Percentiles rank a stretch among this genome's conserved stretches.
These are phyloP conservation scores for Ascaphus truei DNA, from an alignment of 2,113 vertebrate genomes.

Conservation along the genomic window DNA sequence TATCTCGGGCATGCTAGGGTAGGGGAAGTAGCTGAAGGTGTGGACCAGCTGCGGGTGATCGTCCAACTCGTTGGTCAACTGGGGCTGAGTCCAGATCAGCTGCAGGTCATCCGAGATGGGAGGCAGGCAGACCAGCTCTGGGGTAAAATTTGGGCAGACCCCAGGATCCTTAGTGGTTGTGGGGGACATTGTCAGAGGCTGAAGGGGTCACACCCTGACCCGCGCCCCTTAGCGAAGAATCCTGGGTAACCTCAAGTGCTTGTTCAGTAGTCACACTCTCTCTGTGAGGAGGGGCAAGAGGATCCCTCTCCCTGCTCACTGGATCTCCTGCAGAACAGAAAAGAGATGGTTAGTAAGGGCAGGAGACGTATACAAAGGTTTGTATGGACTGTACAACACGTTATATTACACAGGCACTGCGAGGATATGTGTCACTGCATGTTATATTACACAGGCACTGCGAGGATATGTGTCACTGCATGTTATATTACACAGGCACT, in stretches of 20 bases:
- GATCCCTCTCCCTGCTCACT: neutral
- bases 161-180: conserved; percentile 50
- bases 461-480: too few species aligned
- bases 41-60: conserved; percentile 73
- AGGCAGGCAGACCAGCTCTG: conserved; percentile 71
- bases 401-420: too few species aligned
- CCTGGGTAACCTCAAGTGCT: neutral
- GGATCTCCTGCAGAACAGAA: neutral
- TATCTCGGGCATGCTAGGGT: conserved; percentile 79
- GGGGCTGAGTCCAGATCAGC: conserved; percentile 82
- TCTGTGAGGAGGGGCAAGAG: neutral
- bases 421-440: too few species aligned
- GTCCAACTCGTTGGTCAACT: conserved; percentile 81
- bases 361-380: too few species aligned
- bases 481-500: too few species aligned
- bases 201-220: too few species aligned
- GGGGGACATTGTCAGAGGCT: conserved; percentile 27
- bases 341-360: too few species aligned
- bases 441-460: too few species aligned
- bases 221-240: too few species aligned
- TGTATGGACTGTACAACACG: too few species aligned
- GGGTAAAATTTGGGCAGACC: conserved; percentile 37
- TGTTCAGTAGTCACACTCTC: neutral
- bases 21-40: conserved; percentile 85
- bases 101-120: conserved; percentile 82